A percentile compares a stretch with the other conserved stretches of the same genome.
Conservation (phyloP, 2,888 invertebrate species). For the Pachliopta kotzebuea region DNA sequence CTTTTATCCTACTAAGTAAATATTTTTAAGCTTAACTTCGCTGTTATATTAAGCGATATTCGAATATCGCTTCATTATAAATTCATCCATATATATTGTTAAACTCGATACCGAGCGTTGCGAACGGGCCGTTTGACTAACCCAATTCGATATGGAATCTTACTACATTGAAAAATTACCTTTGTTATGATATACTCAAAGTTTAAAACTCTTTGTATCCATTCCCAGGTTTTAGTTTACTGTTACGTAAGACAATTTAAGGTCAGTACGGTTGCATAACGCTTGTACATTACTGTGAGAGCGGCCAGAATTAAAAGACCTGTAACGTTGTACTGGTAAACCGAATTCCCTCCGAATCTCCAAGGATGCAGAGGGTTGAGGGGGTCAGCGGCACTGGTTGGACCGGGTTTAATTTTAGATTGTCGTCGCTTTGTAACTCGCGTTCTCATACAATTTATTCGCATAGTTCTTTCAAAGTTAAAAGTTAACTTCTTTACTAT, state of each 20-base stretch:
- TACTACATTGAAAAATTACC: constrained; percentile 34
- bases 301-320: constrained; percentile 40
- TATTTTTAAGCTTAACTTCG: too few species aligned
- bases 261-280: constrained; percentile 70
- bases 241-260: constrained; percentile 71
- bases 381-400: constrained; percentile 12
- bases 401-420: constrained; percentile 24
- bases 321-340: constrained; percentile 3
- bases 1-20: too few species aligned
- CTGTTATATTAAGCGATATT: too few species aligned
- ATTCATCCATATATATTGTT: constrained; percentile 28
- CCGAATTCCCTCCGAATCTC: not conserved
- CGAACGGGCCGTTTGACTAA: constrained; percentile 55
- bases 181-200: constrained; percentile 22
- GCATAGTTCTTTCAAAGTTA: not conserved
- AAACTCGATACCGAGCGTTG: constrained; percentile 24
- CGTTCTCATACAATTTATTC: constrained; percentile 12
- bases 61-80: constrained; percentile 25
- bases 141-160: constrained; percentile 49
- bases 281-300: constrained; percentile 45
- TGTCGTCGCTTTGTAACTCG: constrained; percentile 18
- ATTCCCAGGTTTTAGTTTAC: constrained; percentile 50
- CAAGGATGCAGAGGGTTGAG: constrained; percentile 5
- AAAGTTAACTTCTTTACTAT: not conserved
- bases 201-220: constrained; percentile 34